These are phyloP conservation scores for Brachionus rubens DNA, from an alignment of 1,140 invertebrate species.

Conservation along the genomic window DNA sequence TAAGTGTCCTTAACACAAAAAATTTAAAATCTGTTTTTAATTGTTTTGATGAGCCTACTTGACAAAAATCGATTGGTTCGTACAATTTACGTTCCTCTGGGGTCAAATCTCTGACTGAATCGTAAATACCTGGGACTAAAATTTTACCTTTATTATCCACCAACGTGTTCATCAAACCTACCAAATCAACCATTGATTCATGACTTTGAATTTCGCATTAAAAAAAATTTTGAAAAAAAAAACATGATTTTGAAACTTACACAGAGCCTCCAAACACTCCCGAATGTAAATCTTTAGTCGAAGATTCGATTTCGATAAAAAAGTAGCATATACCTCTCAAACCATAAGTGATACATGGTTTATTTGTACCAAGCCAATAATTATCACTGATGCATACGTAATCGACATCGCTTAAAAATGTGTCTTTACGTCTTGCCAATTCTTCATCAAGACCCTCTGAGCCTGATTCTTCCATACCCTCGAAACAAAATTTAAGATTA, in stretches of 20 bases:
- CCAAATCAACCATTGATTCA: slow-evolving; percentile 59
- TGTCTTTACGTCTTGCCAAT: slow-evolving; percentile 61
- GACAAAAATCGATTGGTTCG: slow-evolving; percentile 33
- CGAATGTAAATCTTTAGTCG: slow-evolving; percentile 87
- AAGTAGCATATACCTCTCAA: slow-evolving; percentile 88
- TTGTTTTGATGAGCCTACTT: not conserved
- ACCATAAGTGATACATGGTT: slow-evolving; percentile 95
- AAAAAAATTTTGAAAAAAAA: not conserved
- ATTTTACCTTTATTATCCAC: slow-evolving; percentile 57
- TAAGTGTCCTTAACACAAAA: not conserved
- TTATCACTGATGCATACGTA: slow-evolving; percentile 97
- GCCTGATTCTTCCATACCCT: slow-evolving; percentile 97
- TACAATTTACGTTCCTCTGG: slow-evolving; percentile 66
- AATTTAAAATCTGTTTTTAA: not conserved
- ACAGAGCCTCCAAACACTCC: slow-evolving; percentile 84
- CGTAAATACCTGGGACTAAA: slow-evolving; percentile 55
- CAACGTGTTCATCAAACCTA: slow-evolving; percentile 52
- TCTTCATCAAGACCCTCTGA: slow-evolving; percentile 89
- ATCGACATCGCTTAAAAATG: slow-evolving; percentile 67
- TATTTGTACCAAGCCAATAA: slow-evolving; percentile 93
- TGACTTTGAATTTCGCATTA: slow-evolving; percentile 50
- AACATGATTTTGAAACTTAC: slow-evolving; percentile 51
- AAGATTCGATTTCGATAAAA: slow-evolving; percentile 80
- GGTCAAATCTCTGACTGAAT: slow-evolving; percentile 67
- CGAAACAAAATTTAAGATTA: slow-evolving; percentile 88